Percentiles rank a stretch among this genome's conserved stretches.
Evolutionary conservation across 2,113 vertebrate genomes (phyloP).

Genomic region (Globicephala melas): DNA sequence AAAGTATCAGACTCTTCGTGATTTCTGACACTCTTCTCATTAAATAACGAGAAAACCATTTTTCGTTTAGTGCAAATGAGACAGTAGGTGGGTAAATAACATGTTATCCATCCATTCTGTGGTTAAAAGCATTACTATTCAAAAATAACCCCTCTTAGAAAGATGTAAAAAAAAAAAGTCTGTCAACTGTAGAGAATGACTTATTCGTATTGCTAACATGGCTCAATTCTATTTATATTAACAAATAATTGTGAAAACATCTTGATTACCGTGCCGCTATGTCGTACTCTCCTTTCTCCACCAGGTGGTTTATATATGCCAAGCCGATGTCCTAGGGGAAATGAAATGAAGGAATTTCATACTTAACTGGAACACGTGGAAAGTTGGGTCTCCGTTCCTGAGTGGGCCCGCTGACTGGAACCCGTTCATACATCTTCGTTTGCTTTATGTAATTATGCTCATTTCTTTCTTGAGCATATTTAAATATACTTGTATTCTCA

Average conservation of each 20-base stretch:
- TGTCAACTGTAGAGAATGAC: not conserved
- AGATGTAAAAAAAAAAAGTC: not conserved
- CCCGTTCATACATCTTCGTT: not conserved
- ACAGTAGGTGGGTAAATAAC: not conserved
- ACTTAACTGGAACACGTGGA: not conserved
- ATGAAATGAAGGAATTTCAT: slow-evolving; percentile 17
- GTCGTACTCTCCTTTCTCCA: slow-evolving; percentile 93
- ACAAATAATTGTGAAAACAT: not conserved
- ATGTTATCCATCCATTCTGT: not conserved
- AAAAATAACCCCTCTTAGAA: not conserved
- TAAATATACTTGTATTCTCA: not conserved
- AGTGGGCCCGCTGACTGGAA: not conserved
- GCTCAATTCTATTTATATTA: not conserved
- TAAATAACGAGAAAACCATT: not conserved
- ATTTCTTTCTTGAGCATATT: not conserved
- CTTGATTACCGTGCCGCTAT: slow-evolving; percentile 90
- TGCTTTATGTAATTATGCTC: not conserved
- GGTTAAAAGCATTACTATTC: not conserved
- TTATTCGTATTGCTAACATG: not conserved
- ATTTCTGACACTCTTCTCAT: not conserved
- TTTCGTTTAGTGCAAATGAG: not conserved
- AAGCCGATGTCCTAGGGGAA: slow-evolving; percentile 92
- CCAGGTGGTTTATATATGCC: slow-evolving; percentile 94
- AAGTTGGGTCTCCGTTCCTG: not conserved
- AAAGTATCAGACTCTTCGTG: not conserved